These are phyloP conservation scores for Drosophila yooni DNA, from an alignment of 2,888 invertebrate species.

Conservation along the genomic window DNA sequence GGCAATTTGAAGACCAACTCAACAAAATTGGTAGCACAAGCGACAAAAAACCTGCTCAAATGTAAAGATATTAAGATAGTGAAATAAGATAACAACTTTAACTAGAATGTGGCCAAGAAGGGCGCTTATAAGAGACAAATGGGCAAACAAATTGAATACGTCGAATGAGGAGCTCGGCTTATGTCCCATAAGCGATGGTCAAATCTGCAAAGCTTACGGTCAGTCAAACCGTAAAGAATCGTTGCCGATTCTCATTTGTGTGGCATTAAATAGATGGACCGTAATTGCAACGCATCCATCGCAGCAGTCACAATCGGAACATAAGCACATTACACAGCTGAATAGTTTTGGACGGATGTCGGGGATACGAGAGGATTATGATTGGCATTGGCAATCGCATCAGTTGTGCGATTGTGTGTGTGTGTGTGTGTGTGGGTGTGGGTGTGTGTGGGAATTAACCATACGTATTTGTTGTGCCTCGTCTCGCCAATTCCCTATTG, in stretches of 20 bases:
- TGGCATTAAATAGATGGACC: slow-evolving; percentile 2
- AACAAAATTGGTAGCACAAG: not conserved
- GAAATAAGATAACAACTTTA: not conserved
- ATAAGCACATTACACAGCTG: slow-evolving; percentile 36
- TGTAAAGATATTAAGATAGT: not conserved
- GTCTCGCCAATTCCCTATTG: not conserved
- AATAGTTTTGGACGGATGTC: slow-evolving; percentile 5
- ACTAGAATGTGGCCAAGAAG: not conserved
- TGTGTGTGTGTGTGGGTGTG: not conserved
- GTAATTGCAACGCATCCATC: slow-evolving; percentile 16
- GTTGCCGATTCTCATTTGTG: slow-evolving; percentile 2
- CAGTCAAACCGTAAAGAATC: not conserved
- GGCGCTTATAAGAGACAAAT: not conserved
- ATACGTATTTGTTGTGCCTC: slow-evolving; percentile 23
- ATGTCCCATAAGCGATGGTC: not conserved
- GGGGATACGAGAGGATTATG: slow-evolving; percentile 34
- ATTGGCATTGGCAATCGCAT: slow-evolving; percentile 43
- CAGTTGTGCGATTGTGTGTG: slow-evolving; percentile 7
- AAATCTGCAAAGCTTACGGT: not conserved
- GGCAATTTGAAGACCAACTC: not conserved
- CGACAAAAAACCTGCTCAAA: not conserved
- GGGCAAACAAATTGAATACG: not conserved
- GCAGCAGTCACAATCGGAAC: slow-evolving; percentile 11
- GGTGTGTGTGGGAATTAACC: not conserved
- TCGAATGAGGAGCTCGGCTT: not conserved